phyloP scores from a whole-genome alignment of 2,113 vertebrate species.

The Gavialis gangeticus region DNA sequence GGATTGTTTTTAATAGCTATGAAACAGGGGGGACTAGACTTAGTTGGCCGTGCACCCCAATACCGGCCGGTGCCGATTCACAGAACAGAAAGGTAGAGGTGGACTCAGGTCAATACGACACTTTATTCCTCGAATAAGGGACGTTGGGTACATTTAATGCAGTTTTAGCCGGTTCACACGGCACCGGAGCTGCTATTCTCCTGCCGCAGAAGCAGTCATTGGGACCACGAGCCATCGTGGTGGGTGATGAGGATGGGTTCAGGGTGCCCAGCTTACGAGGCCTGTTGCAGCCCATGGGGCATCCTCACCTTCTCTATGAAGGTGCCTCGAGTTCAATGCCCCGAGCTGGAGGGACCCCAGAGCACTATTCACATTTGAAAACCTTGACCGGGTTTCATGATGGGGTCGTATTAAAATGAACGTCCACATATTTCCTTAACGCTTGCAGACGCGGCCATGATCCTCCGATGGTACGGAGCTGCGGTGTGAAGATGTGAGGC shows the following conservation, averaged over 20 bases:
- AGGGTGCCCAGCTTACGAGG: background rate
- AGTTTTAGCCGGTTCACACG: background rate
- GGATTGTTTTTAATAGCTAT: background rate
- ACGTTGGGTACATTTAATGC: too few relatives aligned
- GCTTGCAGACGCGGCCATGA: background rate
- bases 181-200: background rate
- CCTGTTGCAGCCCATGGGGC: background rate
- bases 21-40: background rate
- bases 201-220: accelerated
- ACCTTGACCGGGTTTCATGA: background rate
- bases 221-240: background rate
- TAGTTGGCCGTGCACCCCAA: background rate
- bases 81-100: accelerated
- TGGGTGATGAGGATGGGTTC: accelerated
- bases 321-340: background rate
- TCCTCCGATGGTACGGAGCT: background rate
- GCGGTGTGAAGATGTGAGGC: background rate
- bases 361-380: background rate
- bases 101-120: background rate
- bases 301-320: background rate
- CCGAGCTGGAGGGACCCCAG: background rate
- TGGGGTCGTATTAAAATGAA: too few relatives aligned
- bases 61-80: background rate
- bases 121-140: background rate
- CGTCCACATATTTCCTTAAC: background rate